Conservation (phyloP, 2,797 vertebrate species). For the Odontamblyopus rebecca region DNA sequence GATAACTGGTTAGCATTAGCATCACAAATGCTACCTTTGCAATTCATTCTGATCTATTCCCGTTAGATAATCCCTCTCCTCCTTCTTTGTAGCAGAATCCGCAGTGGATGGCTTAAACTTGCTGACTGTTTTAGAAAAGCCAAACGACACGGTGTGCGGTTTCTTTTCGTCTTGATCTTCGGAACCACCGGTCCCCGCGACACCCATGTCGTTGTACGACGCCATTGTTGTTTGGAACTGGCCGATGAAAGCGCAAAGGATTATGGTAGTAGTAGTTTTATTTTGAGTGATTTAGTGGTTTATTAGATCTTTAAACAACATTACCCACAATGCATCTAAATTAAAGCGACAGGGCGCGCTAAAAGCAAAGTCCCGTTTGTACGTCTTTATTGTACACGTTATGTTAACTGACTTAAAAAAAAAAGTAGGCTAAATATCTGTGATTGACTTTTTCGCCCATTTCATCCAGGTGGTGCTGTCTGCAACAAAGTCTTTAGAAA, state of each 20-base stretch:
- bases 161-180: too few relatives aligned
- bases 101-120: too few relatives aligned
- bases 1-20: constrained; percentile 39
- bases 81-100: too few relatives aligned
- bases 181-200: too few relatives aligned
- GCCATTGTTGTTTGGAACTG: too few relatives aligned
- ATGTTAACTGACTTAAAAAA: background rate
- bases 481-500: background rate
- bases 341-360: constrained; percentile 25
- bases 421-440: background rate
- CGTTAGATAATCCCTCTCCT: too few relatives aligned
- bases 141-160: too few relatives aligned
- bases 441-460: background rate
- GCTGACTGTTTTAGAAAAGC: too few relatives aligned
- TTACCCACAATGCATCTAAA: constrained; percentile 40
- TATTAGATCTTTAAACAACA: constrained; percentile 29
- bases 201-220: too few relatives aligned
- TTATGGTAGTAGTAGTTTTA: constrained; percentile 69
- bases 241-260: too few relatives aligned
- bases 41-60: constrained; percentile 72
- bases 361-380: background rate
- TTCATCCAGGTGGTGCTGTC: background rate
- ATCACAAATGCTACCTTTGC: constrained; percentile 64
- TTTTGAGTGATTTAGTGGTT: too few relatives aligned
- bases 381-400: background rate